Evolutionary conservation across 2,888 invertebrate genomes (phyloP).

Genomic region (Helobdella robusta): DNA sequence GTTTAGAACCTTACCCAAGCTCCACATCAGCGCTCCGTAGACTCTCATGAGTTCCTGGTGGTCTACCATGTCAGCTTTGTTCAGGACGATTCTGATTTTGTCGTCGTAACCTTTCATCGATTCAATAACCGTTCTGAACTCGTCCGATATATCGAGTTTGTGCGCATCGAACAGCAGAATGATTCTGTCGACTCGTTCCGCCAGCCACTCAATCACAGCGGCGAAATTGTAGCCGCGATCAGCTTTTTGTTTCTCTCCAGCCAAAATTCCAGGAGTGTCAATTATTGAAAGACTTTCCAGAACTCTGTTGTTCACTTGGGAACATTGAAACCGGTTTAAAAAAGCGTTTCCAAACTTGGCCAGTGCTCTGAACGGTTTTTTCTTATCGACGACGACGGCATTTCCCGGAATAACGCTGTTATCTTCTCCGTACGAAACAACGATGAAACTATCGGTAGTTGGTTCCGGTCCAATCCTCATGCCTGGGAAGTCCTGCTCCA

Average conservation of each 20-base stretch:
- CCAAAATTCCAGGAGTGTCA: constrained; percentile 82
- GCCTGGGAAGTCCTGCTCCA: constrained; percentile 82
- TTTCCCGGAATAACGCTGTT: constrained; percentile 87
- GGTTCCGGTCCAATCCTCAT: constrained; percentile 97
- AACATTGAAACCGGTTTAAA: constrained; percentile 91
- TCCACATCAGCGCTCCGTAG: constrained; percentile 99
- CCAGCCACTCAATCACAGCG: constrained; percentile 97
- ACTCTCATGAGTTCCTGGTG: constrained; percentile 95
- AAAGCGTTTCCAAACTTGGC: constrained; percentile 97
- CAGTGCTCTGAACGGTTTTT: constrained; percentile 81
- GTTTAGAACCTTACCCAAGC: constrained; percentile 90
- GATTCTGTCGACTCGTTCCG: constrained; percentile 93
- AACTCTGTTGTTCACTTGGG: constrained; percentile 76
- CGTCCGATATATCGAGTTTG: constrained; percentile 96
- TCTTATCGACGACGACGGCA: constrained; percentile 95
- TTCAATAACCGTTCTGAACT: constrained; percentile 90
- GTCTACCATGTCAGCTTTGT: constrained; percentile 97
- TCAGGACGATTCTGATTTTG: constrained; percentile 82
- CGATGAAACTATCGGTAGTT: constrained; percentile 95
- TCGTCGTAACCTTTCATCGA: constrained; percentile 62
- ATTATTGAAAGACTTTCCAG: constrained; percentile 88
- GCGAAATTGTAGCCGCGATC: constrained; percentile 85
- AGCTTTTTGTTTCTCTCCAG: constrained; percentile 85
- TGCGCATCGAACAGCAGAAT: constrained; percentile 95
- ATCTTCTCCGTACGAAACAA: constrained; percentile 82